phyloP scores from a whole-genome alignment of 2,888 invertebrate genomes.

The Notodonta dromedarius region DNA sequence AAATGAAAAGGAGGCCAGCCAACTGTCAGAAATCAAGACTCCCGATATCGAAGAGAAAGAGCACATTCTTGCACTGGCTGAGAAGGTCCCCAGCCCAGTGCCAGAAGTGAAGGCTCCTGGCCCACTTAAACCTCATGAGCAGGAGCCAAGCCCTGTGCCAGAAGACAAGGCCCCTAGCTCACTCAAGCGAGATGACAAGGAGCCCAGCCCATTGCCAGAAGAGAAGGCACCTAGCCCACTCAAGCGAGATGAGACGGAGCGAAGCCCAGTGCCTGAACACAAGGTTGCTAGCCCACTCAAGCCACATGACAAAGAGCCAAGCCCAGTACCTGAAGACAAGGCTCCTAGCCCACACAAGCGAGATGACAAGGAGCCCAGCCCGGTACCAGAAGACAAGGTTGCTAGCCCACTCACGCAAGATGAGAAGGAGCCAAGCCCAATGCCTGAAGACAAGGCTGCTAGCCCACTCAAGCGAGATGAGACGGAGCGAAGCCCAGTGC shows the following conservation, averaged over 20 bases:
- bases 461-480: constrained; percentile 14
- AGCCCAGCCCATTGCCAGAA: background rate
- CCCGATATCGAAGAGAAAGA: background rate
- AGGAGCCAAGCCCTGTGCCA: constrained; percentile 3
- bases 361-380: constrained; percentile 13
- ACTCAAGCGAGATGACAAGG: constrained; percentile 6
- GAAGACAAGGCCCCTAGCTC: constrained; percentile 10
- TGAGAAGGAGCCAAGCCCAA: constrained; percentile 10
- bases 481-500: background rate
- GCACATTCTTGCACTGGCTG: too few species aligned
- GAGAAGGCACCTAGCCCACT: constrained; percentile 9
- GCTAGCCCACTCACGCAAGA: constrained; percentile 5
- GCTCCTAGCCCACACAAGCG: constrained; percentile 11
- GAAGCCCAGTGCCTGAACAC: background rate
- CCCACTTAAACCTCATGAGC: constrained; percentile 6
- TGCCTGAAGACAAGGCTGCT: constrained; percentile 14
- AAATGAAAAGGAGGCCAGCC: constrained; percentile 14
- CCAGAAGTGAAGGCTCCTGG: constrained; percentile 10
- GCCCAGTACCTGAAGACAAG: constrained; percentile 4
- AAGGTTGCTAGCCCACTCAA: constrained; percentile 12
- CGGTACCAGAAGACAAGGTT: constrained; percentile 12
- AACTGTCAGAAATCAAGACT: constrained; percentile 8
- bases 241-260: constrained; percentile 4
- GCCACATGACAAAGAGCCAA: constrained; percentile 4
- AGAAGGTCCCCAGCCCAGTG: constrained; percentile 9